These are phyloP conservation scores for Chlorops oryzae DNA, from an alignment of 1,140 invertebrate genomes.

Conservation along the genomic window DNA sequence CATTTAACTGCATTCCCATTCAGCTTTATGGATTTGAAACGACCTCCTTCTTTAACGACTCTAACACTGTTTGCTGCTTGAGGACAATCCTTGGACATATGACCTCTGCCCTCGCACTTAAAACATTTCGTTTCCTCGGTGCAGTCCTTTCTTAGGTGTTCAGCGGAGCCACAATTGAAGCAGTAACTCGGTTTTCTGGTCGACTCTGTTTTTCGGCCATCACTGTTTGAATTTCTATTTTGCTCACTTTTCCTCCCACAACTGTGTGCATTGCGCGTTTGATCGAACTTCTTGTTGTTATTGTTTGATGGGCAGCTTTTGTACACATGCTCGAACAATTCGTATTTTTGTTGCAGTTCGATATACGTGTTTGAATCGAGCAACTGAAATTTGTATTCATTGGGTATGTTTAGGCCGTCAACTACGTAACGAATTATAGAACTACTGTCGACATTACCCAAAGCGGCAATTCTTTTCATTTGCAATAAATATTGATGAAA, in stretches of 20 bases:
- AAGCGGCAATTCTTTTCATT: neutral
- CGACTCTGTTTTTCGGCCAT: neutral
- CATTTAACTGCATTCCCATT: conserved; percentile 2
- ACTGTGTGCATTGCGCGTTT: too few species aligned
- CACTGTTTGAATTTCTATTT: neutral
- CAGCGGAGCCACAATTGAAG: conserved; percentile 12
- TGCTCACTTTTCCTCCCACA: neutral
- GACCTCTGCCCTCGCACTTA: conserved; percentile 10
- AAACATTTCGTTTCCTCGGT: conserved; percentile 15
- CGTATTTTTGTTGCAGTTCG: conserved; percentile 9
- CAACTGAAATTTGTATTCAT: conserved; percentile 4
- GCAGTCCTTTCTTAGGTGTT: conserved; percentile 10
- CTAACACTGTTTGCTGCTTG: neutral
- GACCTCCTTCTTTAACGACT: neutral
- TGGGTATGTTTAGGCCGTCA: too few species aligned
- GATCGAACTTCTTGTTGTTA: too few species aligned
- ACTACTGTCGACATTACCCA: neutral
- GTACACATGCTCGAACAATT: neutral
- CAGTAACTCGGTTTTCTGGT: conserved; percentile 2
- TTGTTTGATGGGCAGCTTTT: too few species aligned
- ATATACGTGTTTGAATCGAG: neutral
- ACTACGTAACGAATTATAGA: neutral
- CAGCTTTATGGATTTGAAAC: conserved; percentile 4
- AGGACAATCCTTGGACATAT: conserved; percentile 13
- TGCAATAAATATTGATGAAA: conserved; percentile 2